A percentile compares a stretch with the other conserved stretches of the same genome.
Conservation (phyloP, 2,888 invertebrate genomes). For the Teleiodes luculella region DNA sequence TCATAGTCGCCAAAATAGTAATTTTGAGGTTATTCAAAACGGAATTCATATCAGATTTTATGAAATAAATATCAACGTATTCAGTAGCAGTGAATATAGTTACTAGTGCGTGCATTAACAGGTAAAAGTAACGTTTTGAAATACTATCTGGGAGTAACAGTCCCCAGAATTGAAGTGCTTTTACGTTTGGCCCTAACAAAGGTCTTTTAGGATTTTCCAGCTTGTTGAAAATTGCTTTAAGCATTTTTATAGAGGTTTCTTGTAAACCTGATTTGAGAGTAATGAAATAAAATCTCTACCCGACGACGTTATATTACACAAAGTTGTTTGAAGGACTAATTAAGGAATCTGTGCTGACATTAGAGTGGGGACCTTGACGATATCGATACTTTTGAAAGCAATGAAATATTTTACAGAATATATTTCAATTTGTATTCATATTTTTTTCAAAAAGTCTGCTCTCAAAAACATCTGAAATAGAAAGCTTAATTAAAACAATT, state of each 20-base stretch:
- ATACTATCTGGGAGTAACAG: conserved; percentile 49
- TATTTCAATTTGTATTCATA: too few species aligned
- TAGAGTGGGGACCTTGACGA: too few species aligned
- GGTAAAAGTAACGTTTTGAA: conserved; percentile 41
- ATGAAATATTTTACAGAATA: too few species aligned
- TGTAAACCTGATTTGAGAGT: too few species aligned
- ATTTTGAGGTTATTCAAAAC: conserved; percentile 62
- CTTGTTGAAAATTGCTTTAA: conserved; percentile 38
- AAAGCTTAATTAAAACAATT: too few species aligned
- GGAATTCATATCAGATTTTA: conserved; percentile 53
- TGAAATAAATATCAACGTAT: conserved; percentile 60
- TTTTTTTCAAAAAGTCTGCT: too few species aligned
- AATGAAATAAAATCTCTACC: too few species aligned
- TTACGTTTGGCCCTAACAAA: conserved; percentile 60
- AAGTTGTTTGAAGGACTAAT: too few species aligned
- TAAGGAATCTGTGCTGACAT: too few species aligned
- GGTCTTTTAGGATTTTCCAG: conserved; percentile 56
- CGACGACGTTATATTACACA: too few species aligned
- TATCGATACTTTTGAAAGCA: too few species aligned
- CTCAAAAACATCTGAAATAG: too few species aligned
- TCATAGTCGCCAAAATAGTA: conserved; percentile 58
- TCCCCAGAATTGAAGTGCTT: conserved; percentile 61
- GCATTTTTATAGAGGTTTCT: conserved; percentile 33
- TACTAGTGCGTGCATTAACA: conserved; percentile 51
- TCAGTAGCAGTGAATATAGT: conserved; percentile 54